These are phyloP conservation scores for Caenorhabditis becei DNA, from an alignment of 2,888 invertebrate species.

Conservation along the genomic window DNA sequence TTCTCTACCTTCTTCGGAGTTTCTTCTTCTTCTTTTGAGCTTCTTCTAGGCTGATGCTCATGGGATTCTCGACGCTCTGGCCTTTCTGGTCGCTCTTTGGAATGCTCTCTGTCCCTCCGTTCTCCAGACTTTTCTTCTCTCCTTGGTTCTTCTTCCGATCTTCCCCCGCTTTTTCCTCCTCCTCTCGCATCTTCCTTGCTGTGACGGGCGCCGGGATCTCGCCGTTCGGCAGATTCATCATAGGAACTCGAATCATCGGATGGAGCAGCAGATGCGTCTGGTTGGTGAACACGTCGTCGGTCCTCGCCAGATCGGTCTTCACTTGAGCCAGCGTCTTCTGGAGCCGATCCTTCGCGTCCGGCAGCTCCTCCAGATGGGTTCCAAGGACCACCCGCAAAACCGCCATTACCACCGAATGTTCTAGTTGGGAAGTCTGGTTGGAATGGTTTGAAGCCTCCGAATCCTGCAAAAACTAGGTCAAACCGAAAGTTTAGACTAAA, in stretches of 20 bases:
- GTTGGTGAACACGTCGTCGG: conserved; percentile 58
- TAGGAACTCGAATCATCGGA: conserved; percentile 57
- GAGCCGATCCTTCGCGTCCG: conserved; percentile 47
- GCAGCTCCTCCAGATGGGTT: conserved; percentile 60
- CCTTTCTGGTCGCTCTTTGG: too few relatives aligned
- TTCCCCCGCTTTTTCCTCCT: conserved; percentile 21
- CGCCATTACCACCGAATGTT: conserved; percentile 64
- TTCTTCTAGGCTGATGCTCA: neutral
- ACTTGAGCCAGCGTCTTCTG: conserved; percentile 50
- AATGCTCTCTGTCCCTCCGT: neutral
- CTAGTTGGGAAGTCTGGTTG: conserved; percentile 58
- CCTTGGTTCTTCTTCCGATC: conserved; percentile 24
- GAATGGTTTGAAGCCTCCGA: conserved; percentile 56
- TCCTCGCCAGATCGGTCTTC: conserved; percentile 52
- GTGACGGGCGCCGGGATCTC: conserved; percentile 48
- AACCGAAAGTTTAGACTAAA: neutral
- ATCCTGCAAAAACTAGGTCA: conserved; percentile 28
- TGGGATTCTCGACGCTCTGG: too few relatives aligned
- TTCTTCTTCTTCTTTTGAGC: conserved; percentile 1
- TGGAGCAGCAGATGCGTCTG: conserved; percentile 54
- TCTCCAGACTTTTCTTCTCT: conserved; percentile 27
- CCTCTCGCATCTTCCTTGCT: conserved; percentile 53
- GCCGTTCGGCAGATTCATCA: conserved; percentile 60
- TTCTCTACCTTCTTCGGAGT: conserved; percentile 18
- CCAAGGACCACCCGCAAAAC: conserved; percentile 66